Evolutionary conservation across 2,888 invertebrate species (phyloP).

Genomic region (Leucoma salicis): DNA sequence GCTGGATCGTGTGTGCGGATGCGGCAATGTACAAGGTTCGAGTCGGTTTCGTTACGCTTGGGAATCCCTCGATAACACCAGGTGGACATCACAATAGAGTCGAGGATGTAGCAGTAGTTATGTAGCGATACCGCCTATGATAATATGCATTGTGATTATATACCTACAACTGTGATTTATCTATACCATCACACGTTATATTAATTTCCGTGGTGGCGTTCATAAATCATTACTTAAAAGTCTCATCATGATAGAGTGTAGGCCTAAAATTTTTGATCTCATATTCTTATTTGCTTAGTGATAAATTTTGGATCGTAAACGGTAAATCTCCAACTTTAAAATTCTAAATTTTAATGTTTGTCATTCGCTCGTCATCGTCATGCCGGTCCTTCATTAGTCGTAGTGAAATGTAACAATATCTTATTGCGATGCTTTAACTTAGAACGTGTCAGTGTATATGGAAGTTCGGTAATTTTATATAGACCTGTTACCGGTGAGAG

Average conservation of each 20-base stretch:
- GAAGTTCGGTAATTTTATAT: conserved; percentile 73
- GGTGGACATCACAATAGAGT: conserved; percentile 45
- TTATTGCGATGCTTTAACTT: conserved; percentile 82
- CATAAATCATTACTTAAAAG: conserved; percentile 76
- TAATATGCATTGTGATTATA: conserved; percentile 74
- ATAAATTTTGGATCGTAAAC: conserved; percentile 74
- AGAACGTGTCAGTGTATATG: conserved; percentile 74
- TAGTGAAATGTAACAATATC: conserved; percentile 78
- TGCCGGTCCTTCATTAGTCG: conserved; percentile 62
- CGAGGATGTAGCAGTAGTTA: conserved; percentile 59
- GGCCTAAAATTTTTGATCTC: conserved; percentile 82
- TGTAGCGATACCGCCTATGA: conserved; percentile 76
- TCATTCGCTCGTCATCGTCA: conserved; percentile 65
- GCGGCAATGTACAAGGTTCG: conserved; percentile 17
- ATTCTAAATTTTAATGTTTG: conserved; percentile 75
- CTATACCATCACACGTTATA: conserved; percentile 72
- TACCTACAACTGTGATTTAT: conserved; percentile 78
- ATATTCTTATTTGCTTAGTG: conserved; percentile 82
- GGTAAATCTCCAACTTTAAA: conserved; percentile 70
- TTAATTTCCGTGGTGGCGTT: conserved; percentile 71
- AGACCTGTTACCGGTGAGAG: conserved; percentile 62
- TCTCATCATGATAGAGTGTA: conserved; percentile 78
- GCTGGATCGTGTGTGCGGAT: conserved; percentile 20
- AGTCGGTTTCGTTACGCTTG: conserved; percentile 47
- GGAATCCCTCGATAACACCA: conserved; percentile 55